phyloP scores from a whole-genome alignment of 2,797 vertebrate genomes.

The Falco biarmicus region DNA sequence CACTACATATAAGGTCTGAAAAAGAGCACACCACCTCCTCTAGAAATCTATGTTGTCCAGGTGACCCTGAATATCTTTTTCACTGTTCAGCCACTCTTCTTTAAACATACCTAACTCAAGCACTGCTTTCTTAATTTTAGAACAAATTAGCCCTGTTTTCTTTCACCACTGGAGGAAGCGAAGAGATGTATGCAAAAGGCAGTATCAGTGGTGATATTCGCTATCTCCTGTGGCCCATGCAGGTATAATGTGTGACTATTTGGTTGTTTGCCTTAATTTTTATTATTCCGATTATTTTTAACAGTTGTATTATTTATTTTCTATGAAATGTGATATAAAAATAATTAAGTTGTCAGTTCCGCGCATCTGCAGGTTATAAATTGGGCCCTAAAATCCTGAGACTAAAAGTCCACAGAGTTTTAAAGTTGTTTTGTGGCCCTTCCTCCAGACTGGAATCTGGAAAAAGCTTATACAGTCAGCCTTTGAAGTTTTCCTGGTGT shows the following conservation, averaged over 20 bases:
- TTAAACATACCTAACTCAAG: background rate
- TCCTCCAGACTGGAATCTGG: background rate
- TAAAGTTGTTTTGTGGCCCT: background rate
- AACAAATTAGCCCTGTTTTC: slow-evolving; percentile 85
- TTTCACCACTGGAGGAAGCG: slow-evolving; percentile 82
- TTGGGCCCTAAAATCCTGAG: background rate
- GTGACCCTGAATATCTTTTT: background rate
- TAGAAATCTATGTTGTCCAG: background rate
- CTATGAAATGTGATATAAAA: background rate
- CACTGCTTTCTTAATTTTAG: slow-evolving; percentile 61
- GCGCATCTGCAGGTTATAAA: background rate
- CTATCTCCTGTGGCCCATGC: slow-evolving; percentile 87
- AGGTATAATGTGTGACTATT: slow-evolving; percentile 73
- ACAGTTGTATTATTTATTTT: background rate
- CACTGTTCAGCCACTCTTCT: background rate
- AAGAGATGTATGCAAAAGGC: slow-evolving; percentile 76
- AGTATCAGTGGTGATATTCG: slow-evolving; percentile 83
- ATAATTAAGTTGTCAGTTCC: background rate
- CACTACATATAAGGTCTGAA: background rate
- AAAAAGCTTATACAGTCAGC: background rate
- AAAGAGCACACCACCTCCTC: background rate
- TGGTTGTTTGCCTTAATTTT: background rate
- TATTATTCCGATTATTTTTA: background rate
- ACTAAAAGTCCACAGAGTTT: background rate
- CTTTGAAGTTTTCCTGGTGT: background rate